Base-by-base conservation (phyloP, 2,797 vertebrate genomes). In the Anomalospiza imberbis region DNA sequence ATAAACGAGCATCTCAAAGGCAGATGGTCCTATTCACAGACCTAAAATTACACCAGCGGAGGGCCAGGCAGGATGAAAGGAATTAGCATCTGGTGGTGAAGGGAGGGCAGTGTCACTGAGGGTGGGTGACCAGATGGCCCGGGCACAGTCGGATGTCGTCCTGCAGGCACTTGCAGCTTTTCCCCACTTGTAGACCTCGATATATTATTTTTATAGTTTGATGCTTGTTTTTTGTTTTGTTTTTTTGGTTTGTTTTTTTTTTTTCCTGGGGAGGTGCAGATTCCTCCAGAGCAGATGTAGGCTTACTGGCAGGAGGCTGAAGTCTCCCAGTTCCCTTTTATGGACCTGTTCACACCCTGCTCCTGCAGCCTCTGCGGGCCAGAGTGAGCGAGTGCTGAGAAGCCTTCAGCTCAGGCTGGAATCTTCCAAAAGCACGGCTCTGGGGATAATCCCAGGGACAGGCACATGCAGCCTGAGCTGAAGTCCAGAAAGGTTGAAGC, bases 1-100 rank as follows among this genome's bases (percentile, higher is more conserved):
- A 95, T 92, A 93, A 94, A 88, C 6, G 15, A 92, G 93, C 94
- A 89, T 93, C 94, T 91, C 92, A 45, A 80, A 91, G 88, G 96
- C 95, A 96, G 94, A 96, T 96, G 96, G 96, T 65, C 88, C 94
- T 92, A 45, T 93, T 95, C 93, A 88, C 76, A 40, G 88, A 17
- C 92, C 76, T 96, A 94, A 95, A 95, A 94, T 91, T 94, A 95
- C 94, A 78, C 36, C 85, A 75, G 85, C 1, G 7, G 67, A 87
- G 82, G 91, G 77, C 58, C 79, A 34, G 70, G 92, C 62, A 12
- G 94, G 95, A 92, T 93, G 93, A 95, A 94, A 96, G 93, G 95
- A 95, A 91, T 96, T 78, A 86, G 96, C 85, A 80, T 89, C 92
- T 88, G 94, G 91, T 94, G 78, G 75, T 2, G 1, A 58, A 28